phyloP scores from a whole-genome alignment of 1,140 invertebrate species.

The roundworm (Caenorhabditis elegans) region WBcel235 BX284602.5:6875501-6876000 shows the following conservation, averaged over 20 bases:
- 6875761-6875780: slow-evolving; percentile 61
- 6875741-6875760: slow-evolving; percentile 63
- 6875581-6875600: slow-evolving; percentile 60
- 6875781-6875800: slow-evolving; percentile 49
- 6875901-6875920: too few species aligned
- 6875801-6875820: not conserved
- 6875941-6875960: too few species aligned
- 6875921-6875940: too few species aligned
- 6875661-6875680: not conserved
- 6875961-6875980: too few species aligned
- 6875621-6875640: slow-evolving; percentile 59
- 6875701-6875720: slow-evolving; percentile 58
- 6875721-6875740: slow-evolving; percentile 60
- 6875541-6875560: not conserved
- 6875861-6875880: too few species aligned
- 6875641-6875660: slow-evolving; percentile 53
- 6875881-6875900: too few species aligned
- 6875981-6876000: slow-evolving; percentile 29
- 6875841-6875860: too few species aligned
- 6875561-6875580: slow-evolving; percentile 48
- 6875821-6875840: too few species aligned
- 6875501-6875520: slow-evolving; percentile 48
- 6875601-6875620: slow-evolving; percentile 58
- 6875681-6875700: not conserved
- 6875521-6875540: slow-evolving; percentile 24